Evolutionary conservation across 2,113 vertebrate species (phyloP).

Genomic region (Tringa solitaria): DNA sequence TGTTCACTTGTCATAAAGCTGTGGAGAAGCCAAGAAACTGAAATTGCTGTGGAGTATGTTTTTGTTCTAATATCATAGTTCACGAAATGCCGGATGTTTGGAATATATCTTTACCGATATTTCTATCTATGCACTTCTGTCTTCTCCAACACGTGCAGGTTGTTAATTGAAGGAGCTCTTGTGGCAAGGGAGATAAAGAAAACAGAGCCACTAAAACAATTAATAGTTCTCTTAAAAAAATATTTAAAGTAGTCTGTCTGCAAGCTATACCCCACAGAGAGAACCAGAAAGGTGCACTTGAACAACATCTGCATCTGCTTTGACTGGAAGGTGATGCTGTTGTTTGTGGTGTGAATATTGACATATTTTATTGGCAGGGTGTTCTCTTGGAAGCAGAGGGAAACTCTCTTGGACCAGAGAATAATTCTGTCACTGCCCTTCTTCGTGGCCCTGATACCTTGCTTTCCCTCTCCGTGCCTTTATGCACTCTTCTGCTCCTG

Average conservation of each 20-base stretch:
- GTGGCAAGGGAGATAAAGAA: neutral
- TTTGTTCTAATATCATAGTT: neutral
- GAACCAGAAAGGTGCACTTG: neutral
- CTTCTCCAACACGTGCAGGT: accelerated
- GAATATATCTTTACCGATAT: neutral
- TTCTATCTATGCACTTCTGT: neutral
- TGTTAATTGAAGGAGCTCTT: neutral
- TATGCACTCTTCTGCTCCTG: neutral
- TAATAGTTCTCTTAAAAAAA: neutral
- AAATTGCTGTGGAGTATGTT: accelerated
- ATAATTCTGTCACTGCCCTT: neutral
- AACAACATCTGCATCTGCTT: neutral
- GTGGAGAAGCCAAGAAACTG: neutral
- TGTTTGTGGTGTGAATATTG: neutral
- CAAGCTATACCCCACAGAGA: neutral
- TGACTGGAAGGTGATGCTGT: neutral
- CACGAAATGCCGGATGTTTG: neutral
- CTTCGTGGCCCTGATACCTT: neutral
- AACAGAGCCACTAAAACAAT: neutral
- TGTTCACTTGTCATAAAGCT: neutral
- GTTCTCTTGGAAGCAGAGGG: neutral
- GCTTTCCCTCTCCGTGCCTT: neutral
- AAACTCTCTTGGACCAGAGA: neutral
- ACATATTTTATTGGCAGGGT: neutral
- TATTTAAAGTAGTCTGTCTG: neutral